Evolutionary conservation across 2,113 vertebrate genomes (phyloP).

Genomic region (Trogon melanurus): DNA sequence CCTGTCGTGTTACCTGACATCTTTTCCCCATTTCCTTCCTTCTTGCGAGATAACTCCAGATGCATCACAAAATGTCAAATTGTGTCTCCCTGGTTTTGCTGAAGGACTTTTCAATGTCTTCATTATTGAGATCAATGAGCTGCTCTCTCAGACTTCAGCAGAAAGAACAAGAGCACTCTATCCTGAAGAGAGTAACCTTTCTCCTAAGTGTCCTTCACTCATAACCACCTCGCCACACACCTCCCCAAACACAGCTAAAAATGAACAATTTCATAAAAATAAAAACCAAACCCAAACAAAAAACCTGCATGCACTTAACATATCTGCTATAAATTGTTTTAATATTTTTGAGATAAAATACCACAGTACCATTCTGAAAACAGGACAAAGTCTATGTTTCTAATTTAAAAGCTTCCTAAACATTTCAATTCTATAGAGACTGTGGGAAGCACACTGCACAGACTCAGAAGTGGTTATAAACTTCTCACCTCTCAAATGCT

Average conservation of each 20-base stretch:
- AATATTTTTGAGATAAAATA: background rate
- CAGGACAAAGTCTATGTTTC: background rate
- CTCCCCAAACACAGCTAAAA: background rate
- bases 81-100: background rate
- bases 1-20: background rate
- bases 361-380: background rate
- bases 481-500: background rate
- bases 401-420: background rate
- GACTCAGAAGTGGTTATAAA: background rate
- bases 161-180: background rate
- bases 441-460: background rate
- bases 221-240: background rate
- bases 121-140: slow-evolving; percentile 25
- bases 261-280: background rate
- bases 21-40: background rate
- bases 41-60: background rate
- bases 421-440: background rate
- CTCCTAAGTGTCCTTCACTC: background rate
- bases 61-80: background rate
- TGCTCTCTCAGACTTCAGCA: background rate
- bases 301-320: background rate
- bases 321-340: background rate
- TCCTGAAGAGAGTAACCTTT: background rate
- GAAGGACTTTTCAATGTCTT: slow-evolving; percentile 3
- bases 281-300: background rate